phyloP scores from a whole-genome alignment of 1,140 invertebrate genomes.

The Hylyphantes graminicola region DNA sequence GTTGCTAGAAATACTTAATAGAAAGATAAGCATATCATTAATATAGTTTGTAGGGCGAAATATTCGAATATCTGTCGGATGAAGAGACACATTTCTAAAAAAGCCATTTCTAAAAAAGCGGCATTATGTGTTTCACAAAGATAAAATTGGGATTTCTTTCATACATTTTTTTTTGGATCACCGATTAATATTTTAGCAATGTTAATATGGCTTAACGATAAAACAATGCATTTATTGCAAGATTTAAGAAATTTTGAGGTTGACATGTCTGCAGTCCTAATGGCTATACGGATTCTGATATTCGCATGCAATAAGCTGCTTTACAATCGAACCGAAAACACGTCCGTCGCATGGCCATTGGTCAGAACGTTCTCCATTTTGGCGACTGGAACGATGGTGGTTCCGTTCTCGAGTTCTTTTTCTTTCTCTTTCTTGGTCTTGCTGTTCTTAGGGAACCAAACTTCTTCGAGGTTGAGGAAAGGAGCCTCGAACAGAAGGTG shows the following conservation, averaged over 20 bases:
- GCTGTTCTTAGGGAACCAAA: slow-evolving; percentile 34
- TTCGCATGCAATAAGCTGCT: neutral
- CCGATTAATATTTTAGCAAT: too few relatives aligned
- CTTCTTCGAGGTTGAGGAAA: slow-evolving; percentile 43
- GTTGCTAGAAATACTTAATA: too few relatives aligned
- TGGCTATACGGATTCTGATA: neutral
- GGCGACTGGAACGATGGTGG: slow-evolving; percentile 42
- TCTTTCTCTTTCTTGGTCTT: slow-evolving; percentile 39
- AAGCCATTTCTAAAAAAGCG: too few relatives aligned
- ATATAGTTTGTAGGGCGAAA: too few relatives aligned
- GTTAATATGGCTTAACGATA: too few relatives aligned
- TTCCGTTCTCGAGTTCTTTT: slow-evolving; percentile 25
- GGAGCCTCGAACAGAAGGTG: slow-evolving; percentile 48
- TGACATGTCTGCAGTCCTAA: neutral
- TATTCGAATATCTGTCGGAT: too few relatives aligned
- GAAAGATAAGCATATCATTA: too few relatives aligned
- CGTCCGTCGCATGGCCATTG: slow-evolving; percentile 13
- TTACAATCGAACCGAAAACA: slow-evolving; percentile 38
- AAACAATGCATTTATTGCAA: neutral
- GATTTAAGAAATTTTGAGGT: neutral
- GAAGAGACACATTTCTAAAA: too few relatives aligned
- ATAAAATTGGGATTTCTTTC: too few relatives aligned
- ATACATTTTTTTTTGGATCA: too few relatives aligned
- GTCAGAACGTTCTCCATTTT: slow-evolving; percentile 45
- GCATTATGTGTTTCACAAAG: too few relatives aligned